Conservation (phyloP, 2,888 invertebrate species). For the Anarsia innoxiella region DNA sequence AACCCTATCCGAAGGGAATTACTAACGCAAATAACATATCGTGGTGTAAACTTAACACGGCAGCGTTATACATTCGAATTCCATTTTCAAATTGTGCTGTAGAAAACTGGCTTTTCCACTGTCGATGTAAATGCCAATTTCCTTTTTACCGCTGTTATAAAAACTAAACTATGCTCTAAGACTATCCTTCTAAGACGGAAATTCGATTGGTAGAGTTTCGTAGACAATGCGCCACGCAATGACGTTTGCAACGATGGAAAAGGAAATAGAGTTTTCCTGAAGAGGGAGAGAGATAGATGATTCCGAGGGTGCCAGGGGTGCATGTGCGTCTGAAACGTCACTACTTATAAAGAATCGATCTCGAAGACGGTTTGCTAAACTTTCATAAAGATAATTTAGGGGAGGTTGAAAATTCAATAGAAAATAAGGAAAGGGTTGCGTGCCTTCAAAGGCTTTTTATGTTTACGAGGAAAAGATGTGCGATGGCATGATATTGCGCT, state of each 20-base stretch:
- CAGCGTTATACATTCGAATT: slow-evolving; percentile 44
- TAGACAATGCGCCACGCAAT: slow-evolving; percentile 73
- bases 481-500: no score
- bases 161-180: slow-evolving; percentile 32
- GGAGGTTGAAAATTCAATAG: no score
- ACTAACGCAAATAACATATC: slow-evolving; percentile 14
- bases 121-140: slow-evolving; percentile 70
- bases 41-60: slow-evolving; percentile 33
- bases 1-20: slow-evolving; percentile 11
- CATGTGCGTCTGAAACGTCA: slow-evolving; percentile 52
- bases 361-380: slow-evolving; percentile 42
- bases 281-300: slow-evolving; percentile 38
- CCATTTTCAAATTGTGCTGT: slow-evolving; percentile 64
- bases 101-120: slow-evolving; percentile 71
- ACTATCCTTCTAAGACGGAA: slow-evolving; percentile 25
- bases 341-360: slow-evolving; percentile 63
- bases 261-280: slow-evolving; percentile 23
- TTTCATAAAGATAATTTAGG: no score
- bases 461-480: no score
- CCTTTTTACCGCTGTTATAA: slow-evolving; percentile 39
- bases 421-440: no score
- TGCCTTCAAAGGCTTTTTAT: no score
- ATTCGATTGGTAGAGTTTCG: slow-evolving; percentile 25
- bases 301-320: slow-evolving; percentile 56
- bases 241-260: slow-evolving; percentile 62